Evolutionary conservation across 2,797 vertebrate genomes (phyloP).

Genomic region (Melanitta fusca): DNA sequence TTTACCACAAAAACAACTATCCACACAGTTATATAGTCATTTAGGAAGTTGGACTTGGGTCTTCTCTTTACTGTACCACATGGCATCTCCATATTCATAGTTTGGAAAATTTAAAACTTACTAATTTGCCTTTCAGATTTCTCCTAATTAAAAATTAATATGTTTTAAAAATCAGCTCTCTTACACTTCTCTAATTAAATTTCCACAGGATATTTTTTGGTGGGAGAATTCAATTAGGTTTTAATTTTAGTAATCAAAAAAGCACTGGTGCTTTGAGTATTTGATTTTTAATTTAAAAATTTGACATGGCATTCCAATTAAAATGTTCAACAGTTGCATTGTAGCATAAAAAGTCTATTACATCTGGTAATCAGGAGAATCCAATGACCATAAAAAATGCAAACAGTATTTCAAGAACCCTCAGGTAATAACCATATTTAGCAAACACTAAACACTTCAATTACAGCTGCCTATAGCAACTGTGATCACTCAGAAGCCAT

Average conservation of each 20-base stretch:
- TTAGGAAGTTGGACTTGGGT: slow-evolving; percentile 1
- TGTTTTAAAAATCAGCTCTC: slow-evolving; percentile 74
- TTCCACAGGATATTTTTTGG: slow-evolving; percentile 80
- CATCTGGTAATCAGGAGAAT: slow-evolving; percentile 62
- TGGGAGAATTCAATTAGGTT: slow-evolving; percentile 83
- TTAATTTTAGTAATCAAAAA: slow-evolving; percentile 83
- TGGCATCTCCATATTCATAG: slow-evolving; percentile 37
- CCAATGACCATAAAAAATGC: slow-evolving; percentile 75
- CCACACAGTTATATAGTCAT: neutral
- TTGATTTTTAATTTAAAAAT: slow-evolving; percentile 83
- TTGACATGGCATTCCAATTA: slow-evolving; percentile 79
- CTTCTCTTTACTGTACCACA: slow-evolving; percentile 4
- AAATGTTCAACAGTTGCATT: slow-evolving; percentile 66
- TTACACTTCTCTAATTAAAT: slow-evolving; percentile 83
- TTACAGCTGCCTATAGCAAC: slow-evolving; percentile 49
- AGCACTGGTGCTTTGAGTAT: slow-evolving; percentile 80
- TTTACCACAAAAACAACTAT: neutral
- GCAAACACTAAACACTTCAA: slow-evolving; percentile 67
- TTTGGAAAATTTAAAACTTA: slow-evolving; percentile 59
- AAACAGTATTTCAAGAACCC: slow-evolving; percentile 71
- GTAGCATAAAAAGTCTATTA: slow-evolving; percentile 75
- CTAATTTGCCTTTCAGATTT: slow-evolving; percentile 78
- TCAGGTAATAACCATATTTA: slow-evolving; percentile 73
- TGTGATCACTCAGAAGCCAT: slow-evolving; percentile 30
- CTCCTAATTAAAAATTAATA: slow-evolving; percentile 76